phyloP scores from a whole-genome alignment of 2,888 invertebrate species.

The Agrenia bidenticulata region DNA sequence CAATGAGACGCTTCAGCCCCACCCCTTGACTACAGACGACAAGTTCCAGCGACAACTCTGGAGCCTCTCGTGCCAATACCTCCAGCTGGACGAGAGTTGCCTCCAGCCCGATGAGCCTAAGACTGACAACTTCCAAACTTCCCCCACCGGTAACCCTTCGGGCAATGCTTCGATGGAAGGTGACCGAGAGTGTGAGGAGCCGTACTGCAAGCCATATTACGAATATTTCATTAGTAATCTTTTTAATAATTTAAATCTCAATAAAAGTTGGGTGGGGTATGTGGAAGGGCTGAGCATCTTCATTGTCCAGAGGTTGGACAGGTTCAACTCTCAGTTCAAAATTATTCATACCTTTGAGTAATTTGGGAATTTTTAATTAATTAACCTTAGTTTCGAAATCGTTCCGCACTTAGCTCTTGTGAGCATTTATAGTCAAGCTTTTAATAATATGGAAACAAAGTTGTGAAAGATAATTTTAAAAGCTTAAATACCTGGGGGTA shows the following conservation, averaged over 20 bases:
- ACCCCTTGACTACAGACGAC: constrained; percentile 62
- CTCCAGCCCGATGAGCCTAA: constrained; percentile 6
- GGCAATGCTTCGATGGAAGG: too few relatives aligned
- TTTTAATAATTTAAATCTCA: constrained; percentile 26
- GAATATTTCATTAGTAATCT: constrained; percentile 34
- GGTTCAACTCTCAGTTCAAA: constrained; percentile 34
- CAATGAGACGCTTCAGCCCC: constrained; percentile 60
- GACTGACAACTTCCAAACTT: not conserved
- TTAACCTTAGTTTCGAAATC: too few relatives aligned
- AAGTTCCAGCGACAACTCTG: constrained; percentile 69
- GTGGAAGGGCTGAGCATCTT: constrained; percentile 35
- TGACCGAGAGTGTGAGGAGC: not conserved
- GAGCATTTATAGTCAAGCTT: too few relatives aligned
- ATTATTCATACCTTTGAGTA: constrained; percentile 16
- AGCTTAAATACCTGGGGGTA: too few relatives aligned
- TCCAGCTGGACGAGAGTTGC: constrained; percentile 14
- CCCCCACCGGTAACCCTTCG: too few relatives aligned
- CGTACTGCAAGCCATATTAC: constrained; percentile 28
- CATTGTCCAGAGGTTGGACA: constrained; percentile 30
- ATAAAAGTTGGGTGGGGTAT: constrained; percentile 30
- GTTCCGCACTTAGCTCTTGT: too few relatives aligned
- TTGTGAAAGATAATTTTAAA: too few relatives aligned
- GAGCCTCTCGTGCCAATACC: constrained; percentile 63
- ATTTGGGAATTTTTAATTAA: not conserved
- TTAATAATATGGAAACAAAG: too few relatives aligned